Evolutionary conservation across 2,797 vertebrate species (phyloP).

Genomic region (Moxostoma hubbsi): DNA sequence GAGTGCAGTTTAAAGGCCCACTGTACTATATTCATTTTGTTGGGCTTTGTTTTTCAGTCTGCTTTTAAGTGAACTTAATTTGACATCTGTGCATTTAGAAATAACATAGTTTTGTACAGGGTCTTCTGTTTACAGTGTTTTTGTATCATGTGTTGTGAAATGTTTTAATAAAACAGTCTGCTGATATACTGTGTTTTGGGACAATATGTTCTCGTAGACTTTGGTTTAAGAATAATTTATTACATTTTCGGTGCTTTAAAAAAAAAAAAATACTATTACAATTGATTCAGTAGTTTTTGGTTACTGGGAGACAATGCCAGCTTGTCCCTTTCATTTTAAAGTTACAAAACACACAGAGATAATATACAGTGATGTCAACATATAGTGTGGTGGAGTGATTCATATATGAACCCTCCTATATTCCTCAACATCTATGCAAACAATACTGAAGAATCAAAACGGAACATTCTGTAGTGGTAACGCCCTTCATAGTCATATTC

Average conservation of each 20-base stretch:
- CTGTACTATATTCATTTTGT: conserved; percentile 15
- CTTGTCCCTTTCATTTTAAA: conserved; percentile 52
- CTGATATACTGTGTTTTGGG: neutral
- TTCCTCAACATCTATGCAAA: conserved; percentile 3
- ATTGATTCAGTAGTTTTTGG: neutral
- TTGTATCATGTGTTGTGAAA: conserved; percentile 66
- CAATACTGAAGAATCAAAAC: neutral
- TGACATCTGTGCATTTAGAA: conserved; percentile 14
- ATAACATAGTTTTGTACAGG: conserved; percentile 47
- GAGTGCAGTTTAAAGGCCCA: conserved; percentile 18
- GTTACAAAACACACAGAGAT: neutral
- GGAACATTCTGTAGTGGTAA: neutral
- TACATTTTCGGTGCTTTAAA: conserved; percentile 52
- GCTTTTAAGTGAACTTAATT: neutral
- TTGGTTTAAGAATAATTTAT: conserved; percentile 50
- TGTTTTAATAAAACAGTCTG: conserved; percentile 74
- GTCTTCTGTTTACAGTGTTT: conserved; percentile 47
- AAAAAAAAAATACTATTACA: conserved; percentile 23
- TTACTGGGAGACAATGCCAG: conserved; percentile 63
- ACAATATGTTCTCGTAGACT: too few relatives aligned
- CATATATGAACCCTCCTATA: neutral
- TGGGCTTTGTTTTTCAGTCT: neutral
- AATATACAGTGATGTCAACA: neutral
- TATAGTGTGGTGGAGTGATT: neutral
- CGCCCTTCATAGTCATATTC: neutral